These are phyloP conservation scores for Cydia fagiglandana DNA, from an alignment of 1,140 invertebrate genomes.

Conservation along the genomic window DNA sequence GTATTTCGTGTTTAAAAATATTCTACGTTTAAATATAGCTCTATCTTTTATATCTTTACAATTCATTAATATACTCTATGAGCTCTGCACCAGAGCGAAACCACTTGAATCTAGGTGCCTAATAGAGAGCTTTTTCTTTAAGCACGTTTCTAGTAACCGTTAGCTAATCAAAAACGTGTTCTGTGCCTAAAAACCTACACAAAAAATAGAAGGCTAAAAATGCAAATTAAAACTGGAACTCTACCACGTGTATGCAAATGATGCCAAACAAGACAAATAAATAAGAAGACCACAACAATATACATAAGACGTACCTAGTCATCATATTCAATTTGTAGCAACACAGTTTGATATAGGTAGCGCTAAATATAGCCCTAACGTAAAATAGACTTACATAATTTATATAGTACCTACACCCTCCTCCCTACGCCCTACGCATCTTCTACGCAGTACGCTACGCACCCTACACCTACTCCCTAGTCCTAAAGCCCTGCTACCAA, in stretches of 20 bases:
- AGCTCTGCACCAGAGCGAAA: too few species aligned
- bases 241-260: not conserved
- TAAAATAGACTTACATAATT: constrained; percentile 5
- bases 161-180: not conserved
- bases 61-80: too few species aligned
- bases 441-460: constrained; percentile 7
- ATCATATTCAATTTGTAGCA: not conserved
- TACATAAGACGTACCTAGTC: not conserved
- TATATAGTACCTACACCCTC: constrained; percentile 15
- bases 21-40: too few species aligned
- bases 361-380: not conserved
- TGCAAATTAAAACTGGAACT: not conserved
- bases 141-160: not conserved
- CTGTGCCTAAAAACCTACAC: not conserved
- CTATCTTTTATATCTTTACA: too few species aligned
- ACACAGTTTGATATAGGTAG: not conserved
- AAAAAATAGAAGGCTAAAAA: not conserved
- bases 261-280: not conserved
- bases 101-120: too few species aligned
- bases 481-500: constrained; percentile 7
- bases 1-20: too few species aligned
- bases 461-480: constrained; percentile 7
- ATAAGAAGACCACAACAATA: not conserved
- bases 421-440: constrained; percentile 3
- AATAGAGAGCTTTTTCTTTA: too few species aligned